These are phyloP conservation scores for Hermetia illucens DNA, from an alignment of 1,140 invertebrate genomes.

Conservation along the genomic window DNA sequence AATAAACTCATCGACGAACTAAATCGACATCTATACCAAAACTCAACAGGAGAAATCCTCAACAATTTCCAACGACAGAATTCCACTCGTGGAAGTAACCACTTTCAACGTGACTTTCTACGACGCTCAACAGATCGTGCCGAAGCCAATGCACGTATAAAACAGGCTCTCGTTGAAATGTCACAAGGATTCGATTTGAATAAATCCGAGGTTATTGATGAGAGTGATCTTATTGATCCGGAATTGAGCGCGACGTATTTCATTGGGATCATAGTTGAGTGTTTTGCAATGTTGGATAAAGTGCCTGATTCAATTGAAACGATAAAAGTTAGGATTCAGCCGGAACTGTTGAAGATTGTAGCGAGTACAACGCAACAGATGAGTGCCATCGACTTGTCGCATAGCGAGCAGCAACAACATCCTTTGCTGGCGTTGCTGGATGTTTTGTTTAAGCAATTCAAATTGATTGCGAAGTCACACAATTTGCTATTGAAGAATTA, in stretches of 20 bases:
- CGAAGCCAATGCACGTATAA: constrained; percentile 28
- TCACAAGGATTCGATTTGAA: constrained; percentile 24
- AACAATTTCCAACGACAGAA: constrained; percentile 41
- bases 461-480: constrained; percentile 55
- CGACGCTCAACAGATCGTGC: constrained; percentile 35
- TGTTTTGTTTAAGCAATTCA: constrained; percentile 60
- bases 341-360: constrained; percentile 62
- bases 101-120: constrained; percentile 38
- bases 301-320: constrained; percentile 72
- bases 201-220: constrained; percentile 39
- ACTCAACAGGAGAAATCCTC: constrained; percentile 40
- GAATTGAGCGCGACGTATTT: constrained; percentile 56
- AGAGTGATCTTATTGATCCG: constrained; percentile 44
- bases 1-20: constrained; percentile 56
- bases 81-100: constrained; percentile 38
- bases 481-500: constrained; percentile 45
- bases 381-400: constrained; percentile 34
- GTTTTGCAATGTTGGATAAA: constrained; percentile 69
- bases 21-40: constrained; percentile 58
- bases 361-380: constrained; percentile 61
- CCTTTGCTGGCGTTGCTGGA: constrained; percentile 41
- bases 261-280: constrained; percentile 71
- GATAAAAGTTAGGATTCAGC: constrained; percentile 67
- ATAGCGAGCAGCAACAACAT: constrained; percentile 13
- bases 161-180: constrained; percentile 32